Base-by-base conservation (phyloP, 1,140 invertebrate species). In the Drosophila rhopaloa region DNA sequence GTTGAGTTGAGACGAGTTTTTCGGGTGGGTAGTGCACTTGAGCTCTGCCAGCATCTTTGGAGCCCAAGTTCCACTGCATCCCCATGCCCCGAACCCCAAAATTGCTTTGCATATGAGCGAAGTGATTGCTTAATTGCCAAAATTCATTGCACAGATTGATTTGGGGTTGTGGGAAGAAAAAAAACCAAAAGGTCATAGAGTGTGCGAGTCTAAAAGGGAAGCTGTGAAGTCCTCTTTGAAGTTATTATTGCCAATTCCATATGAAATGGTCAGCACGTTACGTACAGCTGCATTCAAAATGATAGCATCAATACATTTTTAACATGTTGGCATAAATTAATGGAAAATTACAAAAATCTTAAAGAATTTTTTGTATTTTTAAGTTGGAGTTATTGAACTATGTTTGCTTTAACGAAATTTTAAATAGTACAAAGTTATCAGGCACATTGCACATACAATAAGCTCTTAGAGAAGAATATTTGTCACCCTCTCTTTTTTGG, bases 111-210 rank as follows among this genome's bases (percentile, higher is more conserved):
- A 71, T 71, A 58, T 58, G 65, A 50, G 53, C 41, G 14, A 71
- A 72, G 67, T 72, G 76, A 78, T 78, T 78, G 76, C 58, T 37
- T 71, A 71, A 78, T 71, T 78, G 66, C 75, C 51, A 63, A 78
- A 78, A 71, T 78, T 59, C 66, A 78, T 78, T 78, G 53, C 57
- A 55, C 50, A 72, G 68, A 72, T 71, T 72, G 53, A 71, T 46
- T 8, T 27, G 13, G 24, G 13, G 27, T 10, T 13, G 51, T 54
- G 24, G 0, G 4, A 4, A 46, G 8, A 16, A 35, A 35, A 51
- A 16, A 35, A 4, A 1, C n/a, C 7, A 48, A 14, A n/a, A 41
- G 19, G 19, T 4, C 11, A 47, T 4, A 35, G 43, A 19, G 13
- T 11, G 24, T 10, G 8, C n/a, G 5, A 7, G 9, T 7, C 29